Conservation (phyloP, 64 coral and sea anemone species). For the Stylophora pistillata region DNA sequence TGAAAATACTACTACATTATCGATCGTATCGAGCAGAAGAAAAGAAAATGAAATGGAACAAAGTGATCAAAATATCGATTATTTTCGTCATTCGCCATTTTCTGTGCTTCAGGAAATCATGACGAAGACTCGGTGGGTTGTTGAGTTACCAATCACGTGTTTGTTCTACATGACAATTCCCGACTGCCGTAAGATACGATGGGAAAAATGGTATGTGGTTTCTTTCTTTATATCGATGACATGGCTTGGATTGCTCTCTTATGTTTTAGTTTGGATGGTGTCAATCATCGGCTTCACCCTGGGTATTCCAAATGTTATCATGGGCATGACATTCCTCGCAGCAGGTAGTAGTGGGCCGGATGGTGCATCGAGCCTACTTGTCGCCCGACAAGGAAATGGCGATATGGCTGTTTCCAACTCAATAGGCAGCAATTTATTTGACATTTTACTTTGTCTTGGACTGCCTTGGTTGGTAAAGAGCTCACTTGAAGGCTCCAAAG, state of each 20-base stretch:
- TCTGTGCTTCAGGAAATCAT: conserved; percentile 51
- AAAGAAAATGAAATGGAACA: background rate
- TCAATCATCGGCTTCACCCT: conserved; percentile 85
- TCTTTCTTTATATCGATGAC: conserved; percentile 66
- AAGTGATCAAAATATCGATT: background rate
- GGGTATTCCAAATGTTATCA: conserved; percentile 83
- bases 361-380: conserved; percentile 80
- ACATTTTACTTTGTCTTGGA: conserved; percentile 76
- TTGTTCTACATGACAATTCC: conserved; percentile 84
- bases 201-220: conserved; percentile 69
- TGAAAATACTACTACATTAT: background rate
- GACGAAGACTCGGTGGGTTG: conserved; percentile 45
- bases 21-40: background rate
- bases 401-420: conserved; percentile 90
- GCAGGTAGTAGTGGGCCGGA: conserved; percentile 88
- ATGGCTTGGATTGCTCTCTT: conserved; percentile 81
- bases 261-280: conserved; percentile 89
- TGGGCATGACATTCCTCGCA: conserved; percentile 86
- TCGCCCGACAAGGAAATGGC: conserved; percentile 84
- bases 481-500: conserved; percentile 27
- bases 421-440: conserved; percentile 88
- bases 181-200: conserved; percentile 69
- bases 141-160: conserved; percentile 34
- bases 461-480: conserved; percentile 83
- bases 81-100: conserved; percentile 48